These are phyloP conservation scores for Carcinoscorpius rotundicauda DNA, from an alignment of 1,140 invertebrate species.

Conservation along the genomic window DNA sequence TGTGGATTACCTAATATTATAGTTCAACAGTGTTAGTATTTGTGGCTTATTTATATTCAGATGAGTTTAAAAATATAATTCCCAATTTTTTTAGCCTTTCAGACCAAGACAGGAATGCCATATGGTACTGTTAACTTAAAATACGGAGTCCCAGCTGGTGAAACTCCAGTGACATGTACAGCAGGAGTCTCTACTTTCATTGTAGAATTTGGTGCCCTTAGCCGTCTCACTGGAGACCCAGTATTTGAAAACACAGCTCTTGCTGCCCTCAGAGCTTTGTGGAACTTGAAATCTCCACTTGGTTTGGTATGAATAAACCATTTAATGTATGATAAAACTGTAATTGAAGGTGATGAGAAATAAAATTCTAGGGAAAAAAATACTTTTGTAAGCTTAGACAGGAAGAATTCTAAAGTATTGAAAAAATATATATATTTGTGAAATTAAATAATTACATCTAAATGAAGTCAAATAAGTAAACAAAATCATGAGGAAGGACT, in stretches of 20 bases:
- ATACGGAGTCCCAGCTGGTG: conserved; percentile 82
- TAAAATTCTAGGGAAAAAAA: no score
- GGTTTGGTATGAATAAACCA: conserved; percentile 45
- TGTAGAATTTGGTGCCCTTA: conserved; percentile 91
- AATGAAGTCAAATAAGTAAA: no score
- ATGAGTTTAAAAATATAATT: conserved; percentile 9
- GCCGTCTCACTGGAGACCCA: conserved; percentile 85
- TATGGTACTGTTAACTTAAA: conserved; percentile 92
- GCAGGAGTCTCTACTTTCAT: conserved; percentile 94
- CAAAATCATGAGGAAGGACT: no score
- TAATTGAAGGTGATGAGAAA: no score
- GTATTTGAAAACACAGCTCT: conserved; percentile 87
- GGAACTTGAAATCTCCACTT: conserved; percentile 70
- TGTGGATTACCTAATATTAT: no score
- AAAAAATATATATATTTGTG: no score
- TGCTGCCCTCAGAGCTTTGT: conserved; percentile 78
- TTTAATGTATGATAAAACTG: not conserved
- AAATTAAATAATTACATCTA: no score
- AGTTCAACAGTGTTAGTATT: no score
- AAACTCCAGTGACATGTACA: conserved; percentile 94
- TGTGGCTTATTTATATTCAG: no score
- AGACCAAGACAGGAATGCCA: conserved; percentile 74
- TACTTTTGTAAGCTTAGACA: no score
- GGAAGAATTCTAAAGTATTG: no score
- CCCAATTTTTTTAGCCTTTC: conserved; percentile 36